These are phyloP conservation scores for Nomada ruficornis DNA, from an alignment of 2,888 invertebrate species.

Conservation along the genomic window DNA sequence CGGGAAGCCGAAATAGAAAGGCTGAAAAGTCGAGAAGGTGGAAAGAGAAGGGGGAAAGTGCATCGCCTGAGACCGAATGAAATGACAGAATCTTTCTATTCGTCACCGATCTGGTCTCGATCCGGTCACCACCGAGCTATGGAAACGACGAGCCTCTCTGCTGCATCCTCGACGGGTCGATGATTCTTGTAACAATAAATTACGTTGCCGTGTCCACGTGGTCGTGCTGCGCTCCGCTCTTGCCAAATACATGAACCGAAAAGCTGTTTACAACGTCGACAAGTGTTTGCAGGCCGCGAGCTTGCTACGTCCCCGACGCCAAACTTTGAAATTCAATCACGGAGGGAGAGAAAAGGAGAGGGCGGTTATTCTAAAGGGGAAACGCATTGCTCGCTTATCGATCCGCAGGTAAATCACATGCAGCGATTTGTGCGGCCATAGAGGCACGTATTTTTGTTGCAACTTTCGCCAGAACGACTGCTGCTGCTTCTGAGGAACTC, in stretches of 20 bases:
- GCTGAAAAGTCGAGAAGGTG: conserved; percentile 62
- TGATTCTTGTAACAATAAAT: conserved; percentile 53
- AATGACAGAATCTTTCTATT: conserved; percentile 37
- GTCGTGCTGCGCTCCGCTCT: conserved; percentile 14
- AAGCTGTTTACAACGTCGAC: conserved; percentile 55
- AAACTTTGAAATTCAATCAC: conserved; percentile 2
- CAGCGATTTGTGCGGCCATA: not conserved
- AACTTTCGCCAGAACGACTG: conserved; percentile 33
- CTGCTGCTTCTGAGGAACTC: conserved; percentile 37
- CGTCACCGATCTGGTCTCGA: not conserved
- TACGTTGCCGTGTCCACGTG: conserved; percentile 18
- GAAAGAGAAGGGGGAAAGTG: conserved; percentile 26
- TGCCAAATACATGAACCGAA: conserved; percentile 44
- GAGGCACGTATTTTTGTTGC: conserved; percentile 37
- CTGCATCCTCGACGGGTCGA: conserved; percentile 26
- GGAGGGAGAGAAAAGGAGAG: not conserved
- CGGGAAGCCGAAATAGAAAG: conserved; percentile 79
- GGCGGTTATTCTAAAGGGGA: not conserved
- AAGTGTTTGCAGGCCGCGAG: conserved; percentile 52
- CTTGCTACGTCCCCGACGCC: conserved; percentile 24
- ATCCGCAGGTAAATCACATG: conserved; percentile 28
- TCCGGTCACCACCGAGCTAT: too few species aligned
- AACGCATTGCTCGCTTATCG: conserved; percentile 24
- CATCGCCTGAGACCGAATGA: conserved; percentile 5
- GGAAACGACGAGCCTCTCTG: conserved; percentile 12